Percentiles rank a stretch among this genome's conserved stretches.
Evolutionary conservation across 2,888 invertebrate species (phyloP).

Genomic region (Plemyria rubiginata): DNA sequence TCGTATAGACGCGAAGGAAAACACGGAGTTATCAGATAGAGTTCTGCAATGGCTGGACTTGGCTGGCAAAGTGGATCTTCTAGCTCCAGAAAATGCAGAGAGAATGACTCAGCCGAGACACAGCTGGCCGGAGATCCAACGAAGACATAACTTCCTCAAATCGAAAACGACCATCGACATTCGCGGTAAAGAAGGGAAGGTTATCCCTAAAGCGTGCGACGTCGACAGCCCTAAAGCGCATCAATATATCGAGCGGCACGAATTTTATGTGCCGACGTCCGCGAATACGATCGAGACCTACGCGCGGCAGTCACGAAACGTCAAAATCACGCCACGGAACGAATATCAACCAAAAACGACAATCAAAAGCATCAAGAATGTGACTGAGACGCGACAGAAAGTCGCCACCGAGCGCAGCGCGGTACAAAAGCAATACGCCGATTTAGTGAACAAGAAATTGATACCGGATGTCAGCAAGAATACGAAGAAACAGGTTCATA

Average conservation of each 20-base stretch:
- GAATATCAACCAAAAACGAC: slow-evolving; percentile 58
- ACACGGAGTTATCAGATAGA: slow-evolving; percentile 86
- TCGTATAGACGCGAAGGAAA: slow-evolving; percentile 64
- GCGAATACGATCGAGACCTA: slow-evolving; percentile 81
- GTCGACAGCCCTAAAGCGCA: slow-evolving; percentile 66
- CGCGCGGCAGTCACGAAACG: slow-evolving; percentile 80
- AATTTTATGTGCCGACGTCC: slow-evolving; percentile 75
- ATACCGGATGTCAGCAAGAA: slow-evolving; percentile 72
- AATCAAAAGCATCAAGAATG: slow-evolving; percentile 63
- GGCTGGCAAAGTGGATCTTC: slow-evolving; percentile 85
- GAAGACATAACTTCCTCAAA: slow-evolving; percentile 62
- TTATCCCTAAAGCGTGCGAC: slow-evolving; percentile 58
- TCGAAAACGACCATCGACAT: slow-evolving; percentile 71
- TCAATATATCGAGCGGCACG: slow-evolving; percentile 68
- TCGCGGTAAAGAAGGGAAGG: slow-evolving; percentile 59
- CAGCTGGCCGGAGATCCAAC: slow-evolving; percentile 76
- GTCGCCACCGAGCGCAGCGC: slow-evolving; percentile 67
- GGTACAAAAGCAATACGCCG: slow-evolving; percentile 75
- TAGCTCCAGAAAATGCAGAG: slow-evolving; percentile 66
- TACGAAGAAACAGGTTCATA: slow-evolving; percentile 88
- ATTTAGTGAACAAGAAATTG: slow-evolving; percentile 72
- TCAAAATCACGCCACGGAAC: slow-evolving; percentile 67
- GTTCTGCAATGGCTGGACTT: slow-evolving; percentile 92
- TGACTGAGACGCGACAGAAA: slow-evolving; percentile 71
- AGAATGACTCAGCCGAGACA: slow-evolving; percentile 73